phyloP scores from a whole-genome alignment of 2,113 vertebrate species.

The Grantiella picta region DNA sequence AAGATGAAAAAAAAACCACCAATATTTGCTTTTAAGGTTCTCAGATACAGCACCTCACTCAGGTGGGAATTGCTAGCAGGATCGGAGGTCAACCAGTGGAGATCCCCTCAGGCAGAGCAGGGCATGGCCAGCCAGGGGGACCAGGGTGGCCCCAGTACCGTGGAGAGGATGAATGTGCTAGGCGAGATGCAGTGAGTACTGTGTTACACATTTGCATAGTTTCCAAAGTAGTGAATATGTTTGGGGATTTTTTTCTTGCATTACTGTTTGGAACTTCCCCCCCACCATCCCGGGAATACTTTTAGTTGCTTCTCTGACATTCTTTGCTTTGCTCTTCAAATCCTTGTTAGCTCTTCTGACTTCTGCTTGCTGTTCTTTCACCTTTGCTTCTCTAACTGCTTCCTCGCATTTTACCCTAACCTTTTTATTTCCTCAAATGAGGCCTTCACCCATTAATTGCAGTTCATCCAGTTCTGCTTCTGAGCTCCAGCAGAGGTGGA shows the following conservation, averaged over 20 bases:
- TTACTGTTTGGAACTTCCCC: slow-evolving; percentile 37
- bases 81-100: slow-evolving; percentile 84
- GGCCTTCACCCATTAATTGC: slow-evolving; percentile 39
- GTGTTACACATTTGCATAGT: slow-evolving; percentile 51
- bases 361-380: slow-evolving; percentile 39
- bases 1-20: slow-evolving; percentile 45
- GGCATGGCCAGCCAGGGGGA: slow-evolving; percentile 80
- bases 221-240: slow-evolving; percentile 39
- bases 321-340: slow-evolving; percentile 52
- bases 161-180: slow-evolving; percentile 80
- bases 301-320: slow-evolving; percentile 59
- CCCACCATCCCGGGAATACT: slow-evolving; percentile 1
- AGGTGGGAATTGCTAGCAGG: slow-evolving; percentile 88
- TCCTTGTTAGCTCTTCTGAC: slow-evolving; percentile 35
- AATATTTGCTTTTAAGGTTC: slow-evolving; percentile 80
- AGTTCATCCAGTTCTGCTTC: slow-evolving; percentile 46
- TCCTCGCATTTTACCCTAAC: slow-evolving; percentile 31
- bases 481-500: slow-evolving; percentile 47
- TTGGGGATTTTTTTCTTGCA: slow-evolving; percentile 40
- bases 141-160: slow-evolving; percentile 85
- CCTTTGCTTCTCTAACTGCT: slow-evolving; percentile 32
- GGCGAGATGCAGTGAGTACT: slow-evolving; percentile 87
- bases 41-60: slow-evolving; percentile 92
- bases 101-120: slow-evolving; percentile 73
- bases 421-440: slow-evolving; percentile 16